Base-by-base conservation (phyloP, 2,797 vertebrate genomes). In the Spea hammondii region DNA sequence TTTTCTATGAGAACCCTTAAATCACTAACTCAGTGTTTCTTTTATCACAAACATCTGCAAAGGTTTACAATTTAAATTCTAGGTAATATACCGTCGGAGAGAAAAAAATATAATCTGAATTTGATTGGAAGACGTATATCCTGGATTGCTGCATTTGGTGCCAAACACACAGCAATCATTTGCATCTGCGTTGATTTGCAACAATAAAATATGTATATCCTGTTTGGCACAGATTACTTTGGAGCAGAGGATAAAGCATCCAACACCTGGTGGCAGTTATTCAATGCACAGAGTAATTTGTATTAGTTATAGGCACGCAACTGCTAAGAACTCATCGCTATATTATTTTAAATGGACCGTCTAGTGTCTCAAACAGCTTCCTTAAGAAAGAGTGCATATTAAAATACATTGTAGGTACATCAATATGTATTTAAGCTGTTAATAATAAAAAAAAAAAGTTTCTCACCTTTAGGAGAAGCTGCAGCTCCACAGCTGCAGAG, bases 91-190 rank as follows among this genome's bases (percentile, higher is more conserved):
- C 59, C 14, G n/a, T 62, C 2, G 14, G n/a, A 32, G 12, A 32
- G 32, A 32, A 62, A 17, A 17, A 62, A 10, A 11, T 59, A 12
- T 62, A 62, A 4, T 62, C 59, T 62, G 7, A 62, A 62, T 7
- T 62, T 17, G n/a, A 62, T 62, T 62, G 59, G 5, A 9, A 17
- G 32, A 62, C 32, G 32, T 62, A 62, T 62, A 62, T 62, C 59
- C 32, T 17, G 32, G n/a, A 57, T 13, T 10, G 55, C 5, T 6
- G 5, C 14, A 17, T 32, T 65, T 45, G 32, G 5, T 45, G 64
- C 64, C 64, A 65, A 17, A 65, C 64, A 65, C 64, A 46, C 10
- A 62, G 59, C 59, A 65, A 65, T 65, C 11, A 65, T 65, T 65
- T 65, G 64, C 32, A 65, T 45, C 45, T 45, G 1, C 46, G 64